Base-by-base conservation (phyloP, 2,888 invertebrate genomes). In the Pasiphila rectangulata region DNA sequence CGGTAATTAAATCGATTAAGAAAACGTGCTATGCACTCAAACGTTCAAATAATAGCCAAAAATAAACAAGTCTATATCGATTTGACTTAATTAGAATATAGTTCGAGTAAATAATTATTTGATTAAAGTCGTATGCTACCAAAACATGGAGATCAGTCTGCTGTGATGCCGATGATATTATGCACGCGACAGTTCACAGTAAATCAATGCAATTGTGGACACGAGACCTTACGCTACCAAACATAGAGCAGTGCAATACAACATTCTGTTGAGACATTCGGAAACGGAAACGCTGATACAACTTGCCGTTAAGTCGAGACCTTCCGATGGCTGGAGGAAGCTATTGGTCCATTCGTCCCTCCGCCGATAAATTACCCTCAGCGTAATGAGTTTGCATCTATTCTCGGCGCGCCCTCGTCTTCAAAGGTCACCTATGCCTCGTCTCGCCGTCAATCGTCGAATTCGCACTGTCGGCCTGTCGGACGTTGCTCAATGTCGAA, bases 391-490 rank as follows among this genome's bases (percentile, higher is more conserved):
- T 46, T 16, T 50, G 39, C 34, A 38, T 43, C 61, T 73, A 75
- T 70, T 74, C 63, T 63, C 37, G 66, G 47, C 25, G 10, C 61
- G 67, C 58, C 69, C 73, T 75, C 64, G 62, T 16, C 44, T 49
- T 20, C 32, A 61, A 57, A 73, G 69, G 69, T 68, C 67, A 59
- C 48, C 24, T 24, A 35, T 19, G 16, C 25, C 66, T 67, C 67
- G 63, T n/a, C n/a, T n/a, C n/a, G n/a, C n/a, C n/a, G n/a, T 69
- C 68, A 67, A 67, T 64, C 67, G 66, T 64, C 57, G 49, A 59
- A 59, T 59, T 64, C 44, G 57, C 57, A 57, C 58, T 57, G 54
- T 54, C 54, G 23, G 51, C 40, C 29, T 15, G n/a, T 13, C 29
- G n/a, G n/a, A 16, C 1, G 15, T n/a, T 30, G 15, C 59, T 35